Evolutionary conservation across 1,140 invertebrate species (phyloP).

Genomic region (Cecropterus lyciades): DNA sequence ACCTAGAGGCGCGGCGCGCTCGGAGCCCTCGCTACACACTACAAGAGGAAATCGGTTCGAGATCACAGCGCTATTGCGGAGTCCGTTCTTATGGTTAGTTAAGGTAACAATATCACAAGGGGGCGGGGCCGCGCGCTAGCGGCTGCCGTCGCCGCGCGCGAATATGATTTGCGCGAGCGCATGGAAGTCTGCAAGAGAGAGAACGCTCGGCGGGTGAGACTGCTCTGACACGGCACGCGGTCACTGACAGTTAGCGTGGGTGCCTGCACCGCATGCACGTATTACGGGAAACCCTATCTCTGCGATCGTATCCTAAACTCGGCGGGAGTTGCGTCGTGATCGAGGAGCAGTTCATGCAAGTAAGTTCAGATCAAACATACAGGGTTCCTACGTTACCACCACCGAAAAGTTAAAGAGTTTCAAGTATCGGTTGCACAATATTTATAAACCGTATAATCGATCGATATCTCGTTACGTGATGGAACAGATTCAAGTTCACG

Average conservation of each 20-base stretch:
- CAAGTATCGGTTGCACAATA: constrained; percentile 17
- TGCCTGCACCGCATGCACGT: constrained; percentile 25
- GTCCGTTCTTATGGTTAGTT: constrained; percentile 70
- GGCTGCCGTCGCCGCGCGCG: constrained; percentile 86
- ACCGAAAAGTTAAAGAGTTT: neutral
- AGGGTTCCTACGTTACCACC: constrained; percentile 11
- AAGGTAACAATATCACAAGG: constrained; percentile 64
- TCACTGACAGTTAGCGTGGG: too few species aligned
- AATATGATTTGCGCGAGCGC: constrained; percentile 89
- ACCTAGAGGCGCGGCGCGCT: constrained; percentile 63
- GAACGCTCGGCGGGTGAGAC: constrained; percentile 63
- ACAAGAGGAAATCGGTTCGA: constrained; percentile 68
- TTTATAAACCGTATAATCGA: constrained; percentile 23
- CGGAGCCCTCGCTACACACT: constrained; percentile 67
- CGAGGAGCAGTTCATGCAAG: constrained; percentile 19
- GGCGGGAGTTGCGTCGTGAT: constrained; percentile 14
- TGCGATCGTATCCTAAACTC: constrained; percentile 1
- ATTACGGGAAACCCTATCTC: constrained; percentile 7
- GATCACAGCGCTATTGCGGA: constrained; percentile 73
- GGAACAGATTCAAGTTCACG: constrained; percentile 22
- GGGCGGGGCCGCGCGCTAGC: constrained; percentile 64
- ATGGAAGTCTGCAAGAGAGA: constrained; percentile 89
- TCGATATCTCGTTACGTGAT: constrained; percentile 12
- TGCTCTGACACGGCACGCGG: neutral
- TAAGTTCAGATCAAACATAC: constrained; percentile 14